Conservation (phyloP, 2,797 vertebrate species). For the Gouania willdenowi region DNA sequence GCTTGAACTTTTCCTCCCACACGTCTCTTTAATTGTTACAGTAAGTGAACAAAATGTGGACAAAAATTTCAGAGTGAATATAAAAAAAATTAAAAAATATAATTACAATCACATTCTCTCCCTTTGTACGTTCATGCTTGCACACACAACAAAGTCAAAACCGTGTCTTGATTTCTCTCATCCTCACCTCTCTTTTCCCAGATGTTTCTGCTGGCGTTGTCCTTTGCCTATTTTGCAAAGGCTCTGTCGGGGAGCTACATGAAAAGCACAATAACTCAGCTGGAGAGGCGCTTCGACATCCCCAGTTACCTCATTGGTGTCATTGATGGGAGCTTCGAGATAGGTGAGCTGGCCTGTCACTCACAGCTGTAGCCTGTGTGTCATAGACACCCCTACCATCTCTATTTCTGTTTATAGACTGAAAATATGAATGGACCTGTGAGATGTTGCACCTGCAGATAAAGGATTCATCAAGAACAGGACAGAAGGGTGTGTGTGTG, state of each 20-base stretch:
- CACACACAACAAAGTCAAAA: no score
- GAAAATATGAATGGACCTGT: slow-evolving; percentile 51
- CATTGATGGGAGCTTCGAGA: slow-evolving; percentile 97
- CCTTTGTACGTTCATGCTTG: no score
- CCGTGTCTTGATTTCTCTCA: no score
- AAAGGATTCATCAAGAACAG: slow-evolving; percentile 48
- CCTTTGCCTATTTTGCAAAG: slow-evolving; percentile 92
- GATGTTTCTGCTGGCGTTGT: slow-evolving; percentile 89
- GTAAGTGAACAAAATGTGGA: no score
- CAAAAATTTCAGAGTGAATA: no score
- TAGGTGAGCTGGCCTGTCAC: slow-evolving; percentile 75
- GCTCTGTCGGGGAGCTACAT: slow-evolving; percentile 88
- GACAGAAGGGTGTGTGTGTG: slow-evolving; percentile 15
- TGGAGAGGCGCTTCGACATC: slow-evolving; percentile 92
- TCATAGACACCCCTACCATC: slow-evolving; percentile 15
- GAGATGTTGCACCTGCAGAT: slow-evolving; percentile 47
- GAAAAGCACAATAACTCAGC: slow-evolving; percentile 94
- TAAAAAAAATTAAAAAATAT: no score
- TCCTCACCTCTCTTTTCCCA: no score
- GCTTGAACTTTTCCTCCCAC: no score
- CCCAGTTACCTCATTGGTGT: slow-evolving; percentile 90
- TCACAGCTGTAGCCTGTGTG: slow-evolving; percentile 14
- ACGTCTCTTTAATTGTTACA: no score
- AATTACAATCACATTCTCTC: no score
- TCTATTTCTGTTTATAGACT: slow-evolving; percentile 20